These are phyloP conservation scores for Sebastes matsubarae DNA, from an alignment of 2,797 vertebrate genomes.

Conservation along the genomic window DNA sequence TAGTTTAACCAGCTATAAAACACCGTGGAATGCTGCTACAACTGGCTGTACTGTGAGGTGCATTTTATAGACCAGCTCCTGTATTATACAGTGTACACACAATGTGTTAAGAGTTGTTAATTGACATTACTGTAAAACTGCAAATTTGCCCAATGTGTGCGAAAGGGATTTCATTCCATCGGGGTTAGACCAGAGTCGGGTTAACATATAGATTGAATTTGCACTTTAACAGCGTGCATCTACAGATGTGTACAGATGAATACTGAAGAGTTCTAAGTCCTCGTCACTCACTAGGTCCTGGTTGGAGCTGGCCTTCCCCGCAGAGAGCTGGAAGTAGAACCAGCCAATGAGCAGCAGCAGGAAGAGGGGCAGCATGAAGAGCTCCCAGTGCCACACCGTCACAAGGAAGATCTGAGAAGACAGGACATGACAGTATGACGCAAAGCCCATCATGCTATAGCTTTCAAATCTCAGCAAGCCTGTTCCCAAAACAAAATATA, in stretches of 20 bases:
- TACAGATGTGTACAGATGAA: conserved; percentile 12
- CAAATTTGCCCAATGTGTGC: neutral
- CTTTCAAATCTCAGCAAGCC: conserved; percentile 56
- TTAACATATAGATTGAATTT: conserved; percentile 23
- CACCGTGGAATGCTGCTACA: neutral
- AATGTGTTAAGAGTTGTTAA: conserved; percentile 4
- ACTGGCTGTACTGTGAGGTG: neutral
- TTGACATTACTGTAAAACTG: conserved; percentile 4
- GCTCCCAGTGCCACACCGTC: conserved; percentile 93
- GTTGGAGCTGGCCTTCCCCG: conserved; percentile 81
- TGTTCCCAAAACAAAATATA: conserved; percentile 64
- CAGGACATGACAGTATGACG: conserved; percentile 58
- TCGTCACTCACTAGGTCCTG: conserved; percentile 90
- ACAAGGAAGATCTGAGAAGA: conserved; percentile 91
- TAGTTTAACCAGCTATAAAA: conserved; percentile 30
- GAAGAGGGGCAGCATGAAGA: conserved; percentile 96
- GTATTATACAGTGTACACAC: neutral
- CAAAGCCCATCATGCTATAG: conserved; percentile 52
- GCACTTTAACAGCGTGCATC: neutral
- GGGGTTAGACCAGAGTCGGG: neutral
- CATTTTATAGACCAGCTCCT: conserved; percentile 7
- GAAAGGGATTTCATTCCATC: conserved; percentile 5
- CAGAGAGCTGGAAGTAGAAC: conserved; percentile 87
- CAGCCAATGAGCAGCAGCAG: conserved; percentile 90
- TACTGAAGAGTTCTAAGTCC: neutral